phyloP scores from a whole-genome alignment of 2,888 invertebrate species.

The Caradrina clavipalpis region DNA sequence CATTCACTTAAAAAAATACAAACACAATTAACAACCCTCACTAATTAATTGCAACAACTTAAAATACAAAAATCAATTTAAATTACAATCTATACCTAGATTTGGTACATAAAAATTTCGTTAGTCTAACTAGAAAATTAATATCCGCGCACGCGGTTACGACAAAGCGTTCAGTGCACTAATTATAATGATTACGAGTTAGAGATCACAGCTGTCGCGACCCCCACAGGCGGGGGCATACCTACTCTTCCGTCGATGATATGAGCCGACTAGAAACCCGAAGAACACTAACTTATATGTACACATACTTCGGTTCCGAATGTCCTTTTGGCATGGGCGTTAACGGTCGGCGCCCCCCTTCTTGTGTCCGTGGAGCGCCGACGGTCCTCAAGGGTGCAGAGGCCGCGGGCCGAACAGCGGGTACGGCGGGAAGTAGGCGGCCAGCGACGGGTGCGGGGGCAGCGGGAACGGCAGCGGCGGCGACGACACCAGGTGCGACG shows the following conservation, averaged over 20 bases:
- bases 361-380: slow-evolving; percentile 94
- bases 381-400: slow-evolving; percentile 93
- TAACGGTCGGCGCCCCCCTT: slow-evolving; percentile 90
- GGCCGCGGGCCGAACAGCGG: slow-evolving; percentile 95
- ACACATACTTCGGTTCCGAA: slow-evolving; percentile 85
- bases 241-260: slow-evolving; percentile 86
- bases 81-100: slow-evolving; percentile 85
- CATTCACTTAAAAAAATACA: slow-evolving; percentile 82
- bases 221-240: slow-evolving; percentile 80
- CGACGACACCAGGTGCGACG: slow-evolving; percentile 94
- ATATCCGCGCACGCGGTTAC: slow-evolving; percentile 76
- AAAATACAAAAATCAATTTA: slow-evolving; percentile 80
- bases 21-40: slow-evolving; percentile 89
- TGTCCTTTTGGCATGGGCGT: slow-evolving; percentile 88
- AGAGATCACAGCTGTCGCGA: slow-evolving; percentile 90
- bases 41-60: slow-evolving; percentile 88
- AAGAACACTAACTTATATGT: slow-evolving; percentile 85
- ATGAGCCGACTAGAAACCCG: slow-evolving; percentile 87
- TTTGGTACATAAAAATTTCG: slow-evolving; percentile 90
- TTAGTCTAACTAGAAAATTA: slow-evolving; percentile 88
- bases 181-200: slow-evolving; percentile 86
- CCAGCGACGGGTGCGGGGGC: slow-evolving; percentile 94
- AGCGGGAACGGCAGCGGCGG: slow-evolving; percentile 92
- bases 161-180: slow-evolving; percentile 85
- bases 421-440: slow-evolving; percentile 97